These are phyloP conservation scores for Malacoctenus gilli DNA, from an alignment of 2,797 vertebrate genomes.

Conservation along the genomic window DNA sequence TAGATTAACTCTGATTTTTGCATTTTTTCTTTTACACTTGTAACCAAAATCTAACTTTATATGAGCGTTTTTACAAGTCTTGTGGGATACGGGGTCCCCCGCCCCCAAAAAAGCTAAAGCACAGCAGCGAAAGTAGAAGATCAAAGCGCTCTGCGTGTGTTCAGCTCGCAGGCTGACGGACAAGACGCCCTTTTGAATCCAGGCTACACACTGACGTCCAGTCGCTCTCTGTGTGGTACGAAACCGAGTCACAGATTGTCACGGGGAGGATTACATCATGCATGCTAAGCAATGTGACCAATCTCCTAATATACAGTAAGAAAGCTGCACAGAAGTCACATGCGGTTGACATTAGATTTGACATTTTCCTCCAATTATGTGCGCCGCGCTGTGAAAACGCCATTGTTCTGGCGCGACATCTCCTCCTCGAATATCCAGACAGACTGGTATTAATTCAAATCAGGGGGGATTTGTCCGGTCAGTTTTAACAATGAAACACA, in stretches of 20 bases:
- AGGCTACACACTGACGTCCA: background rate
- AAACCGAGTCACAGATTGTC: background rate
- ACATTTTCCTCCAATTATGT: constrained; percentile 44
- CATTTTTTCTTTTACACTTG: no score
- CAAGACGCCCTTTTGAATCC: constrained; percentile 1
- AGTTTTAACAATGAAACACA: constrained; percentile 16
- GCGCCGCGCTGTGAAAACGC: constrained; percentile 25
- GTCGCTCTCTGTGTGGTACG: background rate
- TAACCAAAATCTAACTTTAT: no score
- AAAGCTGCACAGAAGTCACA: constrained; percentile 30
- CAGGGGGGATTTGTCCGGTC: constrained; percentile 26
- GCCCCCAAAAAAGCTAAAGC: no score
- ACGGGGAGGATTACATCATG: no score
- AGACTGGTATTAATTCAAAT: constrained; percentile 27
- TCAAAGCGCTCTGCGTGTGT: no score
- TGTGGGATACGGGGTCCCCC: no score
- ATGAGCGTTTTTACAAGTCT: no score
- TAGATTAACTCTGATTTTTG: no score
- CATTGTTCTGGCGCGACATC: constrained; percentile 1
- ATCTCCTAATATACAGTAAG: constrained; percentile 16
- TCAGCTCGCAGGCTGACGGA: no score
- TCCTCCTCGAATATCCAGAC: constrained; percentile 22
- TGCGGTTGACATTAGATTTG: constrained; percentile 8
- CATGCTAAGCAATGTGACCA: background rate
- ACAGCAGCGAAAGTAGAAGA: no score